phyloP scores from a whole-genome alignment of 2,113 vertebrate genomes.

The Cyanoramphus novaezelandiae region DNA sequence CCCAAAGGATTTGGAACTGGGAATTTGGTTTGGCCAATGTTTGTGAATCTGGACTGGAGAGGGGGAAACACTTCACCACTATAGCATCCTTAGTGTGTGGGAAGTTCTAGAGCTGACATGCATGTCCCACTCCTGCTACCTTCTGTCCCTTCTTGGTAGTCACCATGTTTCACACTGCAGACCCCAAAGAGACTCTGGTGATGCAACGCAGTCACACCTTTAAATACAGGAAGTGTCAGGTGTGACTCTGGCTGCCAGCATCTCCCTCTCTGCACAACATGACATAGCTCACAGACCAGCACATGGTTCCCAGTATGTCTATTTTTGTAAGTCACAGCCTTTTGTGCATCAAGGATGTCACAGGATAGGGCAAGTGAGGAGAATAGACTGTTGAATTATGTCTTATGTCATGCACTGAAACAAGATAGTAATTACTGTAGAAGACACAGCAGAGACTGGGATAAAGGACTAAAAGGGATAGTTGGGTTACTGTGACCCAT shows the following conservation, averaged over 20 bases:
- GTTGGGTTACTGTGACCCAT: not conserved
- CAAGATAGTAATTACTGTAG: not conserved
- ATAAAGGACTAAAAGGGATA: not conserved
- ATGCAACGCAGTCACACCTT: not conserved
- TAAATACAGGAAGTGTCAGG: not conserved
- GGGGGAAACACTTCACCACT: not conserved
- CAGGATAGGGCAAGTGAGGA: not conserved
- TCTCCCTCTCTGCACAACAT: not conserved
- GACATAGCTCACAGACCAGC: not conserved
- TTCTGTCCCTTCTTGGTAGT: not conserved
- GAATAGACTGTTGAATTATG: not conserved
- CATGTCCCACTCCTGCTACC: not conserved
- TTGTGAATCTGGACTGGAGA: not conserved
- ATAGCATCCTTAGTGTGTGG: not conserved
- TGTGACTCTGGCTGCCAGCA: not conserved
- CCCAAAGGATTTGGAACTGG: not conserved
- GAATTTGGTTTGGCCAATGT: not conserved
- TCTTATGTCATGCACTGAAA: not conserved
- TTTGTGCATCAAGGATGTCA: not conserved
- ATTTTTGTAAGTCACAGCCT: not conserved
- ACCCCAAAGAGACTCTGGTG: not conserved
- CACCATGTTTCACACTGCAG: not conserved
- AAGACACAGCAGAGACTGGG: not conserved
- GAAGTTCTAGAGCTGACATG: not conserved
- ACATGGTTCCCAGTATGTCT: not conserved